Evolutionary conservation across 1,140 invertebrate genomes (phyloP).

Genomic region (Neotoxoptera formosana): DNA sequence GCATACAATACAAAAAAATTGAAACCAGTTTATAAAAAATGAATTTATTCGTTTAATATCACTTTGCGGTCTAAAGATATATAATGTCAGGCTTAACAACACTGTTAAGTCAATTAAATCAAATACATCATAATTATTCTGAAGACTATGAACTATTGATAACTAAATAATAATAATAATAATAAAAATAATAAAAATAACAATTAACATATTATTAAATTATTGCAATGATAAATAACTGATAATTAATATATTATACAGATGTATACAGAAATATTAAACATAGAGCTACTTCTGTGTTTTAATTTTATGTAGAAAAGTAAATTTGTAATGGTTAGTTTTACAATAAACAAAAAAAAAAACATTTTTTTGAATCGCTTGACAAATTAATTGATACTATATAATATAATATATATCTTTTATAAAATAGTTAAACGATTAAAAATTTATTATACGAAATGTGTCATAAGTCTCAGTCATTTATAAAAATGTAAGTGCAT

Average conservation of each 20-base stretch:
- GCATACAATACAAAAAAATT: background rate
- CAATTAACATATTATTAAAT: background rate
- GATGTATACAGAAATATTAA: background rate
- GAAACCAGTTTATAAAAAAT: background rate
- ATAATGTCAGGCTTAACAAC: background rate
- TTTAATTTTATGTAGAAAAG: background rate
- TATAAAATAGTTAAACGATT: background rate
- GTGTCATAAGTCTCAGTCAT: background rate
- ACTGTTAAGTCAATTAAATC: conserved; percentile 1
- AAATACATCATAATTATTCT: background rate
- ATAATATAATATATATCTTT: background rate
- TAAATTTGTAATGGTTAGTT: background rate
- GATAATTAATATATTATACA: background rate
- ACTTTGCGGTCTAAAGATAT: conserved; percentile 13
- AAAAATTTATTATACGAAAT: background rate
- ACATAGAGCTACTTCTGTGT: background rate
- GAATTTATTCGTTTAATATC: conserved; percentile 6
- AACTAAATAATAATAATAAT: background rate
- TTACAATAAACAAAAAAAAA: background rate
- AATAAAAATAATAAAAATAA: background rate
- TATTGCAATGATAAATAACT: background rate
- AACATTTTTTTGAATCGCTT: background rate
- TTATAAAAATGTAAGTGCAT: conserved; percentile 3
- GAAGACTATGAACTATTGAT: background rate
- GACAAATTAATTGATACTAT: background rate